Percentiles rank a stretch among this genome's conserved stretches.
Evolutionary conservation across 1,140 invertebrate species (phyloP).

Genomic region (Caenorhabditis latens): DNA sequence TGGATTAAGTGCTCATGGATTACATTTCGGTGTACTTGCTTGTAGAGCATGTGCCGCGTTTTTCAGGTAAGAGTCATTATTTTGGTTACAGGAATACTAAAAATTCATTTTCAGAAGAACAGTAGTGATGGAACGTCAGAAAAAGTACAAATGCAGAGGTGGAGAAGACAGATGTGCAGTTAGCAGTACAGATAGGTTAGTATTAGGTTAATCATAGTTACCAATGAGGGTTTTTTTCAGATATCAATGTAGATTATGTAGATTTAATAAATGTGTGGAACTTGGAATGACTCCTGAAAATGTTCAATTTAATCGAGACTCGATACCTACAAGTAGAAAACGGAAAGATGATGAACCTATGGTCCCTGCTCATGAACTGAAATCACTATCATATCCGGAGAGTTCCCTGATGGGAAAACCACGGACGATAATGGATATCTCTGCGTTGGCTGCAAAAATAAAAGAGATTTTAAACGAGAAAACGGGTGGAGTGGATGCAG

Average conservation of each 20-base stretch:
- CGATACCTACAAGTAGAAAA: slow-evolving; percentile 18
- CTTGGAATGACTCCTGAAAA: slow-evolving; percentile 55
- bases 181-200: slow-evolving; percentile 16
- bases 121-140: slow-evolving; percentile 11
- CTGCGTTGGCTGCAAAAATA: not conserved
- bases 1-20: slow-evolving; percentile 44
- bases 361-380: not conserved
- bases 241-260: slow-evolving; percentile 53
- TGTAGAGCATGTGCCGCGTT: slow-evolving; percentile 61
- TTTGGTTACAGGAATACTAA: not conserved
- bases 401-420: slow-evolving; percentile 24
- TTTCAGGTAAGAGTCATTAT: slow-evolving; percentile 15
- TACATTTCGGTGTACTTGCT: slow-evolving; percentile 58
- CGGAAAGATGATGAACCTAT: slow-evolving; percentile 7
- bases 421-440: slow-evolving; percentile 12
- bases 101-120: slow-evolving; percentile 30
- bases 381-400: not conserved
- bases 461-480: slow-evolving; percentile 27
- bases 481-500: not conserved
- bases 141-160: slow-evolving; percentile 28
- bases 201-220: not conserved
- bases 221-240: not conserved
- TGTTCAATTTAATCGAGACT: slow-evolving; percentile 22
- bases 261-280: slow-evolving; percentile 56
- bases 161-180: slow-evolving; percentile 53